Evolutionary conservation across 2,797 vertebrate genomes (phyloP).

Genomic region (Urosaurus nigricauda): DNA sequence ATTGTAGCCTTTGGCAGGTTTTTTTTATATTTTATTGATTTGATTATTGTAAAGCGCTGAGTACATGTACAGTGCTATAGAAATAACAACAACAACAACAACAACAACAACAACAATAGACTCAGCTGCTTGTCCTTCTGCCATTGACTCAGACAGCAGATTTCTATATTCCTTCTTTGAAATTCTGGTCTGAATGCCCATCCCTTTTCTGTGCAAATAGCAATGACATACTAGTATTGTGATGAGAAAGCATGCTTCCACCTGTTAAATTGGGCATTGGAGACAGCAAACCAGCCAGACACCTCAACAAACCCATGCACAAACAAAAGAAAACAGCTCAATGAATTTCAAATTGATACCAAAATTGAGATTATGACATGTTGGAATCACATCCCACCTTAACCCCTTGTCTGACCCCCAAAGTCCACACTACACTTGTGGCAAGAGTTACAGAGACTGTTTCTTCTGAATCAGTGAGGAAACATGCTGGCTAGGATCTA

Average conservation of each 20-base stretch:
- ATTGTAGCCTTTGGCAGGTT: no score
- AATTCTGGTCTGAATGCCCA: background rate
- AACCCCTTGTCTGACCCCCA: background rate
- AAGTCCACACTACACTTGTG: background rate
- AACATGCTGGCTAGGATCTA: no score
- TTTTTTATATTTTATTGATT: no score
- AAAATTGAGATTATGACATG: background rate
- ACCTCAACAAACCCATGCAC: background rate
- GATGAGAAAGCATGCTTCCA: background rate
- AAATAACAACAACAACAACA: no score
- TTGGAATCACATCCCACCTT: background rate
- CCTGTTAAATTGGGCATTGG: background rate
- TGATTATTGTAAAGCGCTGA: no score
- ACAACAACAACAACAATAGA: no score
- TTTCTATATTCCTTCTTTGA: background rate
- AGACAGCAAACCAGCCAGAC: background rate
- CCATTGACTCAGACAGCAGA: background rate
- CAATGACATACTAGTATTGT: background rate
- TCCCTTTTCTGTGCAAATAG: background rate
- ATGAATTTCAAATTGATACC: background rate
- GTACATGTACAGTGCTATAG: no score
- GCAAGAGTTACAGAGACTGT: no score
- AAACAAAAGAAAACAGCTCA: background rate
- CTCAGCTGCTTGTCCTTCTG: background rate
- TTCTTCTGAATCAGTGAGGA: no score